Evolutionary conservation across 1,140 invertebrate genomes (phyloP).

Genomic region (Procambarus virginalis): DNA sequence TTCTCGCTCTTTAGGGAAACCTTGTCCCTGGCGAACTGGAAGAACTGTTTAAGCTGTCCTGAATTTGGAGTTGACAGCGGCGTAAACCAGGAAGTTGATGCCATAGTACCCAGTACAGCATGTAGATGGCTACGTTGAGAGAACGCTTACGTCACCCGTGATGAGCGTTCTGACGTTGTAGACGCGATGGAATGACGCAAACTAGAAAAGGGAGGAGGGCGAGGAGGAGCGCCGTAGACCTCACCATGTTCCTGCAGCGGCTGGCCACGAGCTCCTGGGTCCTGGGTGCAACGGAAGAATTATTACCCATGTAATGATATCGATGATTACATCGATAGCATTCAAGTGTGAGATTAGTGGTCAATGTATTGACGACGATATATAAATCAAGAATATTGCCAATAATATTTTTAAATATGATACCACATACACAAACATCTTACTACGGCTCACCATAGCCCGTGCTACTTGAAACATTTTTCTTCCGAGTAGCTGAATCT

Average conservation of each 20-base stretch:
- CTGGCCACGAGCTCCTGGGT: constrained; percentile 14
- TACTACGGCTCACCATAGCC: too few relatives aligned
- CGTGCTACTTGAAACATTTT: too few relatives aligned
- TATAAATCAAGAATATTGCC: too few relatives aligned
- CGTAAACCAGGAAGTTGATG: constrained; percentile 50
- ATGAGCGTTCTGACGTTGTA: constrained; percentile 35
- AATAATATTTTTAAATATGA: too few relatives aligned
- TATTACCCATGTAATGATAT: too few relatives aligned
- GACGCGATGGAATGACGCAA: constrained; percentile 51
- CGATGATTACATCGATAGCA: too few relatives aligned
- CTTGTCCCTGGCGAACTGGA: constrained; percentile 8
- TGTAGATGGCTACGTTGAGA: constrained; percentile 34
- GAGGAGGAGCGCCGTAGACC: constrained; percentile 28
- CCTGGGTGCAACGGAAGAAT: not conserved
- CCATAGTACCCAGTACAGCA: constrained; percentile 51
- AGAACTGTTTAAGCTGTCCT: constrained; percentile 18
- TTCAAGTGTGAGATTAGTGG: too few relatives aligned
- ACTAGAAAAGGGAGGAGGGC: constrained; percentile 46
- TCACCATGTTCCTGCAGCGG: not conserved
- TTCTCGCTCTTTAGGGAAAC: too few relatives aligned
- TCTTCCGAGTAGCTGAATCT: too few relatives aligned
- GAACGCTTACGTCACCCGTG: not conserved
- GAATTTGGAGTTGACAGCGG: constrained; percentile 21
- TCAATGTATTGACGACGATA: too few relatives aligned
- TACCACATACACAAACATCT: too few relatives aligned